Conservation (phyloP, 2,797 vertebrate genomes). For the Falco berigora region DNA sequence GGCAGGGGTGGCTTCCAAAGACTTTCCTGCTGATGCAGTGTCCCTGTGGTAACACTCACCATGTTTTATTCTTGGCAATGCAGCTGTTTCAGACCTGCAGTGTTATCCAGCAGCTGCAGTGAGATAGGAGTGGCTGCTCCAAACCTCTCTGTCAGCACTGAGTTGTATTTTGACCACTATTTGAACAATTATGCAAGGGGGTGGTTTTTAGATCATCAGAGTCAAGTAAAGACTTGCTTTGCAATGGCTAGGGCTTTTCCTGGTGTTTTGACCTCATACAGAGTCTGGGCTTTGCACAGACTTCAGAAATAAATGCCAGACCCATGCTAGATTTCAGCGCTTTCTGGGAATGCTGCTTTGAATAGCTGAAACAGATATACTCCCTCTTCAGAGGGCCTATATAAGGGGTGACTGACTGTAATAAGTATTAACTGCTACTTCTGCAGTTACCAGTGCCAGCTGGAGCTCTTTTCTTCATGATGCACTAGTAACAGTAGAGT, state of each 20-base stretch:
- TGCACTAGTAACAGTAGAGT: neutral
- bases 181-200: neutral
- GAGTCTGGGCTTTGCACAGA: neutral
- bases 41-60: neutral
- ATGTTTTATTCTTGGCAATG: neutral
- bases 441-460: neutral
- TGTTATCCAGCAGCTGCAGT: neutral
- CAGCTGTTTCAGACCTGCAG: neutral
- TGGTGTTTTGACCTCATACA: neutral
- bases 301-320: neutral
- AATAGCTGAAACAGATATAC: neutral
- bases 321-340: neutral
- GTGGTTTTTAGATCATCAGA: neutral
- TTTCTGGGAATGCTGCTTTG: slow-evolving; percentile 15
- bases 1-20: neutral
- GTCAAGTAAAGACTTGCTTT: neutral
- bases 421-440: neutral
- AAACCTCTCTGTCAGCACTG: neutral
- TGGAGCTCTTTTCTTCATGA: neutral
- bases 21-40: neutral
- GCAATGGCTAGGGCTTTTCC: neutral
- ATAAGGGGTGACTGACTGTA: neutral
- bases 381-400: neutral
- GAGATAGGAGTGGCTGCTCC: neutral
- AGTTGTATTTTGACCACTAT: neutral